These are phyloP conservation scores for Thomomys bottae DNA, from an alignment of 2,113 vertebrate genomes.

Conservation along the genomic window DNA sequence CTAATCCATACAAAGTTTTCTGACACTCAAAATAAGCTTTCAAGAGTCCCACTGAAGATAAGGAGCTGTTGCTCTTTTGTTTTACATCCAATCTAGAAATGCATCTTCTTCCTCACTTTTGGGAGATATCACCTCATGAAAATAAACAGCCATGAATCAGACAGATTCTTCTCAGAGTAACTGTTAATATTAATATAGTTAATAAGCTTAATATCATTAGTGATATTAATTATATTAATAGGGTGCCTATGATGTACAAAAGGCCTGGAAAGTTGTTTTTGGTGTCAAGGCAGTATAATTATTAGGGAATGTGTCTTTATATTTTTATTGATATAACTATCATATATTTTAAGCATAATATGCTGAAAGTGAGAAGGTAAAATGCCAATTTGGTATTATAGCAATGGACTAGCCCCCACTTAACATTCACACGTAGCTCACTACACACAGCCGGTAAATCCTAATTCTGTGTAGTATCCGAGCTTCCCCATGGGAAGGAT, in stretches of 20 bases:
- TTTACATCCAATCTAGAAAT: background rate
- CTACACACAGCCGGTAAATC: background rate
- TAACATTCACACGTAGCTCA: background rate
- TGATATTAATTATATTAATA: too few relatives aligned
- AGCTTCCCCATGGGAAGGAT: constrained; percentile 41
- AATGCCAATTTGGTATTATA: constrained; percentile 3
- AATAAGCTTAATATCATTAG: too few relatives aligned
- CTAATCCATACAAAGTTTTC: background rate
- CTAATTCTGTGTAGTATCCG: constrained; percentile 25
- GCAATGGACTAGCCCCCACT: background rate
- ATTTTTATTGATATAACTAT: background rate
- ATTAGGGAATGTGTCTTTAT: background rate
- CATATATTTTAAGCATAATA: background rate
- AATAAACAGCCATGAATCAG: background rate
- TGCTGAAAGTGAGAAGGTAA: background rate
- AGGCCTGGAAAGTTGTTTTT: background rate
- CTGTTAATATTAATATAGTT: background rate
- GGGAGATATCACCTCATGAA: background rate
- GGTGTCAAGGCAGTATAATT: background rate
- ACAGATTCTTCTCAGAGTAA: background rate
- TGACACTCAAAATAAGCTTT: background rate
- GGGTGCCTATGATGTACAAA: background rate
- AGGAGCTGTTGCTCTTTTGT: background rate
- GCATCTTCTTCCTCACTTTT: background rate
- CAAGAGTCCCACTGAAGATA: background rate